phyloP scores from a whole-genome alignment of 2,797 vertebrate genomes.

The Echeneis naucrates region DNA sequence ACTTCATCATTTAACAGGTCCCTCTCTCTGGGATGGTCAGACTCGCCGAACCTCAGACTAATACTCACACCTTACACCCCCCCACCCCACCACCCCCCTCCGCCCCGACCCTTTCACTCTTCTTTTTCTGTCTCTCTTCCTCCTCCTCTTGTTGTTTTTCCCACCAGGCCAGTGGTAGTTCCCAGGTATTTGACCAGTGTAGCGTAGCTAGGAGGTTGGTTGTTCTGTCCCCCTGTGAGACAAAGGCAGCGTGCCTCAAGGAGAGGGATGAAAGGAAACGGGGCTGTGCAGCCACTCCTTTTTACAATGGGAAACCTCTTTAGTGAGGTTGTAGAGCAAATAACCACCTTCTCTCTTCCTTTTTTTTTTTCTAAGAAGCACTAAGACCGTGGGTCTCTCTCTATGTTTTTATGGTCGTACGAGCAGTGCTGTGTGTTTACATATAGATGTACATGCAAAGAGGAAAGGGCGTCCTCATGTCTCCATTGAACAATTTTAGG shows the following conservation, averaged over 20 bases:
- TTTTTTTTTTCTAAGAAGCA: conserved; percentile 67
- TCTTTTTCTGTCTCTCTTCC: conserved; percentile 32
- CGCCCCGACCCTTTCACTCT: conserved; percentile 19
- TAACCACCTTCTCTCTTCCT: conserved; percentile 71
- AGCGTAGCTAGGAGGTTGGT: conserved; percentile 67
- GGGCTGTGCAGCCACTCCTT: conserved; percentile 77
- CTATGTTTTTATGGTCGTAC: conserved; percentile 51
- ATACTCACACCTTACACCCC: conserved; percentile 50
- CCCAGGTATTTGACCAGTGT: conserved; percentile 74
- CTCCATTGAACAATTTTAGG: conserved; percentile 16
- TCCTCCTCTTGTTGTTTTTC: conserved; percentile 62
- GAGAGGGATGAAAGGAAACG: conserved; percentile 78
- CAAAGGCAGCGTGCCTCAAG: conserved; percentile 78
- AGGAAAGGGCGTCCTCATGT: conserved; percentile 41
- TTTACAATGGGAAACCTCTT: conserved; percentile 84
- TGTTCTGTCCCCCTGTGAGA: conserved; percentile 76
- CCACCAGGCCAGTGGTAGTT: conserved; percentile 77
- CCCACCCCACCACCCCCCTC: conserved; percentile 32
- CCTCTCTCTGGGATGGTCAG: conserved; percentile 59
- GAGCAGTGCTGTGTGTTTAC: conserved; percentile 13
- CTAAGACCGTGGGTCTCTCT: conserved; percentile 46
- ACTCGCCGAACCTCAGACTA: conserved; percentile 51
- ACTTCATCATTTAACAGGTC: conserved; percentile 45
- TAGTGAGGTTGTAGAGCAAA: conserved; percentile 81
- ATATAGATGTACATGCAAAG: conserved; percentile 27